These are phyloP conservation scores for Tetragonula carbonaria DNA, from an alignment of 2,888 invertebrate species.

Conservation along the genomic window DNA sequence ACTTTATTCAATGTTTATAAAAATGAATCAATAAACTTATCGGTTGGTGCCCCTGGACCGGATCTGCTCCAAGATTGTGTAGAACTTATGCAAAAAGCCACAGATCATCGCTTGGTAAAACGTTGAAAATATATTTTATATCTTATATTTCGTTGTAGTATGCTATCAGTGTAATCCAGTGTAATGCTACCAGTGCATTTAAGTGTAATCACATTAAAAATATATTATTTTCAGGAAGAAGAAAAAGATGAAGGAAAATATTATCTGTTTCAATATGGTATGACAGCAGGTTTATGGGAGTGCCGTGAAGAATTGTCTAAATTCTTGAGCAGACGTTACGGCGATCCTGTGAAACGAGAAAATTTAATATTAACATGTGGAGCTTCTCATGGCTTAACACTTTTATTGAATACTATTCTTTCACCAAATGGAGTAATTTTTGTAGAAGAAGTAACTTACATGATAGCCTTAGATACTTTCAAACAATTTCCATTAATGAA, in stretches of 20 bases:
- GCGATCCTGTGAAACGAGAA: conserved; percentile 83
- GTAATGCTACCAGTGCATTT: background rate
- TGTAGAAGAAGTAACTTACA: conserved; percentile 88
- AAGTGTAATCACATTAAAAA: background rate
- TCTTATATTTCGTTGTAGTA: background rate
- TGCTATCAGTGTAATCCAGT: too few relatives aligned
- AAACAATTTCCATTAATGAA: conserved; percentile 85
- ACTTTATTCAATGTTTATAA: conserved; percentile 84
- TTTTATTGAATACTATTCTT: conserved; percentile 85
- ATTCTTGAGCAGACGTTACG: conserved; percentile 84
- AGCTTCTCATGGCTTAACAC: conserved; percentile 87
- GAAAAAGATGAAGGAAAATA: conserved; percentile 80
- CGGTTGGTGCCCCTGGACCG: conserved; percentile 86
- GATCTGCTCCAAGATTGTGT: conserved; percentile 84
- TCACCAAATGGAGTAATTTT: conserved; percentile 86
- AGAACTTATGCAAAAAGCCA: conserved; percentile 84
- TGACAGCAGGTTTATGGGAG: conserved; percentile 84
- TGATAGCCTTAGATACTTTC: conserved; percentile 86
- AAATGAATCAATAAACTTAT: conserved; percentile 83
- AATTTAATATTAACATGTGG: conserved; percentile 87
- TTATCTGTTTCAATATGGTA: conserved; percentile 86
- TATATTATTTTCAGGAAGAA: conserved; percentile 73
- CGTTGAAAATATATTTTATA: background rate
- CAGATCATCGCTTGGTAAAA: conserved; percentile 84
- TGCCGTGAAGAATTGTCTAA: conserved; percentile 84